Evolutionary conservation across 2,113 vertebrate genomes (phyloP), one percentile per base, ranked within the genome.

Genomic region (Notarius lentiginosus): DNA sequence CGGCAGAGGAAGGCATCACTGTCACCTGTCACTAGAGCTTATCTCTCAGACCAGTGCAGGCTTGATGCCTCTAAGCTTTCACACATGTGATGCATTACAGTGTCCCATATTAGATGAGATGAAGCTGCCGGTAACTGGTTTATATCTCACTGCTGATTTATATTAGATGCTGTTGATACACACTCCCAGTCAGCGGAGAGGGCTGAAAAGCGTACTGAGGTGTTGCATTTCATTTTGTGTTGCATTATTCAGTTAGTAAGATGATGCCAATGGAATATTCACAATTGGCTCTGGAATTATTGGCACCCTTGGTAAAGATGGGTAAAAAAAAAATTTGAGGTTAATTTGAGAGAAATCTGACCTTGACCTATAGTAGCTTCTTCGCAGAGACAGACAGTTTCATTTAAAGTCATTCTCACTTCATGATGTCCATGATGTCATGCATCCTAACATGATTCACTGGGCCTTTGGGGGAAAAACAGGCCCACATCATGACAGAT

Each of bases 131-230:
- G 27, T 41, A 58, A 60, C 55, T 80, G 22, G 7, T 81, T 55
- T 24, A 82, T 73, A 10, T 61, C 34, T 61, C 17, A 81, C 11
- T 58, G 2, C 27, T 81, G 11, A 55, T 53, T 41, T 34, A 27
- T 15, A 70, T 72, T 82, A 72, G 65, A 66, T 18, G 7, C 55
- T 53, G 79, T 75, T 72, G 55, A 4, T 84, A 72, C 27, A 84
- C 51, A 58, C 65, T 58, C 27, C 7, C 27, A 84, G 18, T 58
- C 51, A 53, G 20, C 9, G 30, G 18, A 84, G 83, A 22, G 27
- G 4, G 5, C 11, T 30, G 7, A 83, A 41, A 34, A 10, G 55
- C 58, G 10, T 34, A 41, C 18, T 41, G 27, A 73, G 53, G 27
- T 41, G 51, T 55, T 83, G 11, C 2, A 15, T 55, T 24, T 84